Evolutionary conservation across 2,113 vertebrate genomes (phyloP).

Genomic region (Heterotilapia buettikoferi): DNA sequence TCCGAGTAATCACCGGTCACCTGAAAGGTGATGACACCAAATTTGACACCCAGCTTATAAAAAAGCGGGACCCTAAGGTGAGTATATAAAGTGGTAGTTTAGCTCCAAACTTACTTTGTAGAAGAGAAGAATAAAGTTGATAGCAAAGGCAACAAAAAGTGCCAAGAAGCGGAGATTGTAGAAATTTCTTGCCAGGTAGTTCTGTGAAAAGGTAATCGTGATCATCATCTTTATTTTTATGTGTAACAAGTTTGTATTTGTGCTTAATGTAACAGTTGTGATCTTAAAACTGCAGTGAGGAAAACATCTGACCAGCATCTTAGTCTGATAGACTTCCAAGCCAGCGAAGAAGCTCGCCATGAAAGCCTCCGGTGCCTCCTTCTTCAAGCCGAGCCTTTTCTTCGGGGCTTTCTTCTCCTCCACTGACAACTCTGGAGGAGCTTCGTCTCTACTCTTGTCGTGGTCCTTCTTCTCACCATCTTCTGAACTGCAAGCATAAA

Average conservation of each 20-base stretch:
- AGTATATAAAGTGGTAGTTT: not conserved
- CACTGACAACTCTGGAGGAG: slow-evolving; percentile 58
- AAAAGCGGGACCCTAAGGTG: too few species aligned
- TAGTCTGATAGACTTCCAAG: slow-evolving; percentile 93
- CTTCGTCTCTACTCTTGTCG: slow-evolving; percentile 79
- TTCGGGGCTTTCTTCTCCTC: slow-evolving; percentile 78
- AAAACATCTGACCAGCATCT: slow-evolving; percentile 80
- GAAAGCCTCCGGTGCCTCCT: slow-evolving; percentile 84
- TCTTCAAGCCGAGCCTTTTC: slow-evolving; percentile 77
- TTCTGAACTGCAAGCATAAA: slow-evolving; percentile 73
- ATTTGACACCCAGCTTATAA: not conserved
- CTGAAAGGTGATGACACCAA: slow-evolving; percentile 50
- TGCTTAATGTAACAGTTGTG: not conserved
- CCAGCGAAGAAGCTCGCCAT: slow-evolving; percentile 92
- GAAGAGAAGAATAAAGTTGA: slow-evolving; percentile 99
- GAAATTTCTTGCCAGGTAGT: slow-evolving; percentile 96
- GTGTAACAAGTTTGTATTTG: not conserved
- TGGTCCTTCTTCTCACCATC: slow-evolving; percentile 90
- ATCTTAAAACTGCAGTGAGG: not conserved
- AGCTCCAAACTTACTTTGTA: slow-evolving; percentile 84
- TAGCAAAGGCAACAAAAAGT: slow-evolving; percentile 95
- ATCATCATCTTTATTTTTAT: not conserved
- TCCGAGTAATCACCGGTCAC: slow-evolving; percentile 90
- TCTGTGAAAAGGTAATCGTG: slow-evolving; percentile 66
- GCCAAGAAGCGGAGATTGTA: slow-evolving; percentile 97